Evolutionary conservation across 2,113 vertebrate genomes (phyloP).

Genomic region (Nothoprocta perdicaria): DNA sequence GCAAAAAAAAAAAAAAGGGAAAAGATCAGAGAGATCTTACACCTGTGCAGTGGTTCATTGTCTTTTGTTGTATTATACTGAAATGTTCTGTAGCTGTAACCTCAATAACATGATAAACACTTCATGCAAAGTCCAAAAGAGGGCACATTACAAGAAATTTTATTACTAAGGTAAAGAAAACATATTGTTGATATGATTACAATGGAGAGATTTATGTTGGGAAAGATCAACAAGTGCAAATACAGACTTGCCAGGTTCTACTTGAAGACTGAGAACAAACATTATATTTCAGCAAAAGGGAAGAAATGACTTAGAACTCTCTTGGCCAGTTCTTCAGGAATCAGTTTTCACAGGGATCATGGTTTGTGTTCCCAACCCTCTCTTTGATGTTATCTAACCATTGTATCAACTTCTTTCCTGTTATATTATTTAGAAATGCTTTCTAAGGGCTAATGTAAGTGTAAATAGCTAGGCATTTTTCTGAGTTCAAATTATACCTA

Average conservation of each 20-base stretch:
- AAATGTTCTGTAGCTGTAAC: not conserved
- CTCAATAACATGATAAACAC: not conserved
- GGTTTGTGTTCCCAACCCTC: constrained; percentile 46
- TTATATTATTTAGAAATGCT: constrained; percentile 31
- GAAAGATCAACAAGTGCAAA: constrained; percentile 73
- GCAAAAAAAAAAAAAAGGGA: not conserved
- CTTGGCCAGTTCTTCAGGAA: constrained; percentile 52
- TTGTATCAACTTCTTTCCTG: constrained; percentile 57
- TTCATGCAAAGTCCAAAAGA: not conserved
- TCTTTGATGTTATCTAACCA: constrained; percentile 66
- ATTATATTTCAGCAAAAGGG: constrained; percentile 39
- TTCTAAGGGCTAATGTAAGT: constrained; percentile 41
- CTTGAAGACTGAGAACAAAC: constrained; percentile 43
- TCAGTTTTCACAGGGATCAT: constrained; percentile 64
- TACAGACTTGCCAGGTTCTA: constrained; percentile 31
- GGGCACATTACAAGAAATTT: not conserved
- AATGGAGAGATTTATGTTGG: constrained; percentile 60
- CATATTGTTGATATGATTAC: constrained; percentile 45
- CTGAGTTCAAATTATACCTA: constrained; percentile 33
- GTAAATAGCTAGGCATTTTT: not conserved
- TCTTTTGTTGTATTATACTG: not conserved
- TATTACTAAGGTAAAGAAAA: constrained; percentile 39
- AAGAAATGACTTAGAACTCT: constrained; percentile 55
- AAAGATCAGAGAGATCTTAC: constrained; percentile 51
- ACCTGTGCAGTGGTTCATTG: constrained; percentile 9